These are phyloP conservation scores for Osmoderma eremita DNA, from an alignment of 2,888 invertebrate species.

Conservation along the genomic window DNA sequence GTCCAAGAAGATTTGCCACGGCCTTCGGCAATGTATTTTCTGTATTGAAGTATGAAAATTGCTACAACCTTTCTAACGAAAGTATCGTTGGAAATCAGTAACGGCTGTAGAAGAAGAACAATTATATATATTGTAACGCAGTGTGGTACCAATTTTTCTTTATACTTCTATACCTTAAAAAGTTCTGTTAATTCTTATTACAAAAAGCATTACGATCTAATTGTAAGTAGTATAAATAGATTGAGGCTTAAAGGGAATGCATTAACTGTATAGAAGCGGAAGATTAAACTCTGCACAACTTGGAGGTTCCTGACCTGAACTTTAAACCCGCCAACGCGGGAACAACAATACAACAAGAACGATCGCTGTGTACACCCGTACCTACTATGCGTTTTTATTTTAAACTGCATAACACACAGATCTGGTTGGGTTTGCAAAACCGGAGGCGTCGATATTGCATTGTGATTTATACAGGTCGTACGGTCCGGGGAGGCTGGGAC, in stretches of 20 bases:
- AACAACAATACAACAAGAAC: slow-evolving; percentile 39
- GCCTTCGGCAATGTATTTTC: too few species aligned
- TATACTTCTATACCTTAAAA: too few species aligned
- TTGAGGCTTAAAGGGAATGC: slow-evolving; percentile 7
- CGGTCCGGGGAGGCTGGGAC: slow-evolving; percentile 55
- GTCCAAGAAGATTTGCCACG: too few species aligned
- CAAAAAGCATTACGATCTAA: not conserved
- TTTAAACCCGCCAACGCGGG: slow-evolving; percentile 43
- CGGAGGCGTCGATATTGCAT: slow-evolving; percentile 57
- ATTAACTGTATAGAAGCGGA: slow-evolving; percentile 32
- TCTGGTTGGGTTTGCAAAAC: slow-evolving; percentile 53
- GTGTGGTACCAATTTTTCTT: too few species aligned
- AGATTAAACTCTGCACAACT: slow-evolving; percentile 29
- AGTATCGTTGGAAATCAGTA: too few species aligned
- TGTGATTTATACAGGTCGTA: slow-evolving; percentile 56
- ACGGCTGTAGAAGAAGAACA: too few species aligned
- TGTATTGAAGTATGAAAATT: too few species aligned
- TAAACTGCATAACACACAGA: slow-evolving; percentile 28
- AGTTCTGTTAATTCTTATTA: too few species aligned
- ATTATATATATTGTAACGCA: too few species aligned
- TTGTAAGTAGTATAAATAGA: not conserved
- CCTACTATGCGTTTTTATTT: slow-evolving; percentile 32
- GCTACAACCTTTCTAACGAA: too few species aligned
- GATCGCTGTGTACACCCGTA: slow-evolving; percentile 21
- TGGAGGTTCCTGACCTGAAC: slow-evolving; percentile 43